These are phyloP conservation scores for Drosophila atripex DNA, from an alignment of 2,888 invertebrate genomes.

Conservation along the genomic window DNA sequence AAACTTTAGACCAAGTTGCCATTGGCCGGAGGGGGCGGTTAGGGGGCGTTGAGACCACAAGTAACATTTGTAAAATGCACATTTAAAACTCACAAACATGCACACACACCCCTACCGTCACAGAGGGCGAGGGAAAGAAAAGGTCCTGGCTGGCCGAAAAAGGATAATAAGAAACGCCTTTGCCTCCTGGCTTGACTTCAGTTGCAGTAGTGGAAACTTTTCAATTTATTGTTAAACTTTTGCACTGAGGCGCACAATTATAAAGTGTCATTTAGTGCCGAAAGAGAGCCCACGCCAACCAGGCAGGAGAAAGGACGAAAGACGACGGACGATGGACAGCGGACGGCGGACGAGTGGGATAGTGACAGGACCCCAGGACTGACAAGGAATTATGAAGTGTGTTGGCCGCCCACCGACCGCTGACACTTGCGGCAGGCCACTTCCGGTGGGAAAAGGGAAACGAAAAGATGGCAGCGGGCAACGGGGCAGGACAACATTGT, in stretches of 20 bases:
- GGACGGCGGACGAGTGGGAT: neutral
- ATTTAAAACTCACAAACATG: constrained; percentile 71
- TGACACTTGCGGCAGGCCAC: constrained; percentile 74
- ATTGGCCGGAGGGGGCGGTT: constrained; percentile 34
- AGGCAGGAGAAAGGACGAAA: neutral
- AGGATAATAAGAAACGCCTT: constrained; percentile 77
- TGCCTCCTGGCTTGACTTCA: constrained; percentile 63
- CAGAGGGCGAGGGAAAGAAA: neutral
- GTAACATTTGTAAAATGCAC: constrained; percentile 80
- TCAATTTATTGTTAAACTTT: constrained; percentile 82
- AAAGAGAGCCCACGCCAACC: constrained; percentile 2
- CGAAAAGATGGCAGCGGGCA: neutral
- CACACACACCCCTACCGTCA: constrained; percentile 27
- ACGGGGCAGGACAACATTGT: constrained; percentile 18
- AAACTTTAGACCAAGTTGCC: constrained; percentile 68
- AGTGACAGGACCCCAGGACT: constrained; percentile 33
- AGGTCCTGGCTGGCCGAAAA: constrained; percentile 53
- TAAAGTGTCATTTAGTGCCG: constrained; percentile 78
- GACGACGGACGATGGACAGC: neutral
- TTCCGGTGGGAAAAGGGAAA: constrained; percentile 59
- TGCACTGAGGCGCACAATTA: constrained; percentile 79
- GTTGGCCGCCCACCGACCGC: constrained; percentile 60
- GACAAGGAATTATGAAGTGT: constrained; percentile 75
- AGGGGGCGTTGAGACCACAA: constrained; percentile 71
- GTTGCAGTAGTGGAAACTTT: constrained; percentile 70